Percentiles rank a stretch among this genome's conserved stretches.
phyloP scores from a whole-genome alignment of 2,113 vertebrate genomes.

The Saiga tatarica region DNA sequence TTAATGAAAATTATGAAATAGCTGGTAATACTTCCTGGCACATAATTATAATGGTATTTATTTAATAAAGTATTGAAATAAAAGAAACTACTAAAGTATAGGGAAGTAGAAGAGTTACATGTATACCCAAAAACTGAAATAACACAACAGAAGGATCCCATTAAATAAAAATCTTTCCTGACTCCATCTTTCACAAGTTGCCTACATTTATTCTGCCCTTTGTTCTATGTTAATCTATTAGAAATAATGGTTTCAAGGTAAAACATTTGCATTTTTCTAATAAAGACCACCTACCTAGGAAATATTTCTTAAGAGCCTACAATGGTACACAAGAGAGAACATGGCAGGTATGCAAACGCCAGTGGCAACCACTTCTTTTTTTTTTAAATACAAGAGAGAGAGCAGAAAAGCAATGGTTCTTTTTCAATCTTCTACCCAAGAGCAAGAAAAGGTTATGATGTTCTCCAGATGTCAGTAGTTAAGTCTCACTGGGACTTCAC shows the following conservation, averaged over 20 bases:
- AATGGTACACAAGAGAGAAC: background rate
- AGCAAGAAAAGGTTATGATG: background rate
- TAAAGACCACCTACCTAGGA: background rate
- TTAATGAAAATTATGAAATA: background rate
- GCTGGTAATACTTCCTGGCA: background rate
- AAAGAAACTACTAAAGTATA: slow-evolving; percentile 15
- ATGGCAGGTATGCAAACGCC: background rate
- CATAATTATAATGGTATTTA: background rate
- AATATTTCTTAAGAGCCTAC: background rate
- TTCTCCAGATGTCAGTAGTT: background rate
- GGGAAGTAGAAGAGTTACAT: background rate
- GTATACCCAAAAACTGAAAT: background rate
- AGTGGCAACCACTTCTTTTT: background rate
- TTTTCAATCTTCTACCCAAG: background rate
- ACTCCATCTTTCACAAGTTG: background rate
- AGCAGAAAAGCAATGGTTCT: background rate
- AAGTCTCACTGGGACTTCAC: background rate
- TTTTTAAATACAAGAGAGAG: background rate
- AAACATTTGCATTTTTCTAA: background rate
- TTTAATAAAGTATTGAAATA: background rate
- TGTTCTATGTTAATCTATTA: background rate
- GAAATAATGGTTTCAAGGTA: background rate
- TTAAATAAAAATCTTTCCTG: slow-evolving; percentile 32
- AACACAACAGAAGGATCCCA: background rate
- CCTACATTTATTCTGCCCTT: background rate